Evolutionary conservation across 1,140 invertebrate species (phyloP).

Genomic region (Zophobas morio): DNA sequence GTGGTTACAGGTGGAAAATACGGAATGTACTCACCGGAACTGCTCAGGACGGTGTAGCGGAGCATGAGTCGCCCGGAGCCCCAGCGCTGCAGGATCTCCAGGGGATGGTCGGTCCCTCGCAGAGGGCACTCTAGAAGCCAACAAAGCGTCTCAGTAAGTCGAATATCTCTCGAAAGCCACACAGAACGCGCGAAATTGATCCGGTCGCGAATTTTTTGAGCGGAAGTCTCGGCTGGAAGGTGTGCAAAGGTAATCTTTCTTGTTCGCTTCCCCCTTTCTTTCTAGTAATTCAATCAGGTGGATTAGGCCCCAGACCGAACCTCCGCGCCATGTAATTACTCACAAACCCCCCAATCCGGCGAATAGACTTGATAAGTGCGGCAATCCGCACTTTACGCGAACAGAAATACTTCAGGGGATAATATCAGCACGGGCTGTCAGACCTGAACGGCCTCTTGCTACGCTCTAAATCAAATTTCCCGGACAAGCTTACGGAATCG

Average conservation of each 20-base stretch:
- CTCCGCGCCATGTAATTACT: too few species aligned
- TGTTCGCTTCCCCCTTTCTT: too few species aligned
- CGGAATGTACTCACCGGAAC: slow-evolving; percentile 61
- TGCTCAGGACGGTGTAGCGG: slow-evolving; percentile 63
- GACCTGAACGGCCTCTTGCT: not conserved
- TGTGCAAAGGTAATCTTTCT: too few species aligned
- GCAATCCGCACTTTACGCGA: slow-evolving; percentile 7
- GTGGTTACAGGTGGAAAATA: too few species aligned
- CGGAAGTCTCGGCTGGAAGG: too few species aligned
- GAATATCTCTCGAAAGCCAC: not conserved
- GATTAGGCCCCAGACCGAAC: too few species aligned
- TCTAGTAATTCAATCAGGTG: too few species aligned
- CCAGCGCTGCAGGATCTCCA: slow-evolving; percentile 66
- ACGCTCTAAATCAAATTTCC: slow-evolving; percentile 20
- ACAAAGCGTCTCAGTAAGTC: not conserved
- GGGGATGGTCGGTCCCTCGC: slow-evolving; percentile 62
- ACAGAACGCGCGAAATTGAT: too few species aligned
- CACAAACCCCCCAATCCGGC: not conserved
- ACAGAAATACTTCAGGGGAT: slow-evolving; percentile 25
- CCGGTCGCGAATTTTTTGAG: too few species aligned
- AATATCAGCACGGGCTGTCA: slow-evolving; percentile 11
- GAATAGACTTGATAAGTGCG: not conserved
- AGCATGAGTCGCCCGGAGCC: slow-evolving; percentile 64
- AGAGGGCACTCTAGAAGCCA: slow-evolving; percentile 63
- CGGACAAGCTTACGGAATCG: not conserved